A percentile compares a stretch with the other conserved stretches of the same genome.
Conservation (phyloP, 2,797 vertebrate genomes). For the Glossophaga mutica region DNA sequence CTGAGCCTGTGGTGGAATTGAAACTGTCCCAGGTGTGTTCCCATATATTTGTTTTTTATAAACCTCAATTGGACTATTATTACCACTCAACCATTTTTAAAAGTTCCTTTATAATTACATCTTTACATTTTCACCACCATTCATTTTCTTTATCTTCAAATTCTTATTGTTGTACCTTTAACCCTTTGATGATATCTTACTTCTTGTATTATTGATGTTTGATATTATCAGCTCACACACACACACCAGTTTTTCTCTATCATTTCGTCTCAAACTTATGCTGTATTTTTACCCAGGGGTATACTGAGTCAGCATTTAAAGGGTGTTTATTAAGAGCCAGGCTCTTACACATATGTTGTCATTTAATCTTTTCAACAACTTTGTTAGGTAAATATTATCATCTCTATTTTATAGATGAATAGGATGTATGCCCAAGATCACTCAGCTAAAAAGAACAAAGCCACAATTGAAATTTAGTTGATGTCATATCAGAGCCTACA, state of each 20-base stretch:
- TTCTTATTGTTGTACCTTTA: background rate
- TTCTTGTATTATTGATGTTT: background rate
- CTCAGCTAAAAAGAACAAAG: background rate
- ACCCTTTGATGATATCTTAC: background rate
- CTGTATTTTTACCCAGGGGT: background rate
- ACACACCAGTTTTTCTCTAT: background rate
- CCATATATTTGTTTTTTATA: background rate
- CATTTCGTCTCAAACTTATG: background rate
- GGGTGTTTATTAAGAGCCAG: background rate
- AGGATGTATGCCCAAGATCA: background rate
- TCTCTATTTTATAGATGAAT: background rate
- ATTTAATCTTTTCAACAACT: background rate
- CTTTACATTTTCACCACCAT: background rate
- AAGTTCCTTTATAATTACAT: background rate
- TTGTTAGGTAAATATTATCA: background rate
- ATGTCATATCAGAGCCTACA: background rate
- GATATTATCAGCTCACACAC: background rate
- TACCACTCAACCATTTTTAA: background rate
- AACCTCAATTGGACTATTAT: background rate
- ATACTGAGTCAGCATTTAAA: background rate
- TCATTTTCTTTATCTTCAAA: background rate
- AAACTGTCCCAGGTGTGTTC: background rate
- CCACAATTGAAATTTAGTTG: background rate
- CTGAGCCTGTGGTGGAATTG: background rate
- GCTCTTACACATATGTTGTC: background rate